Evolutionary conservation across 2,888 invertebrate species (phyloP), one percentile per base, ranked within the genome.

Genomic region (Apodemia duryi): DNA sequence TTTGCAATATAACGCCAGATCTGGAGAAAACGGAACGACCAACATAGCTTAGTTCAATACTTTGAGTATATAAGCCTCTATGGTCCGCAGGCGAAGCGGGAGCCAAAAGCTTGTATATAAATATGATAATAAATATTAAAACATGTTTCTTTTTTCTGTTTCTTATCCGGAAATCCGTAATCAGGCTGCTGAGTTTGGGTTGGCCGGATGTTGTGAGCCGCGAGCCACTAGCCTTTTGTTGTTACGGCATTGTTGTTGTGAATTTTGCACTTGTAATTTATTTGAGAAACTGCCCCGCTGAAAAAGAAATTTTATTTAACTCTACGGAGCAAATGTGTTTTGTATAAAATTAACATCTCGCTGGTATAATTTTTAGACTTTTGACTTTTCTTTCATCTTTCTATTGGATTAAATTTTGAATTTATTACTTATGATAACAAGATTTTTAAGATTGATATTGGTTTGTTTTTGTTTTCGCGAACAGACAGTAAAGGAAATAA

Each of bases 251-350:
- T 91, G 89, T 91, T 91, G 89, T 91, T 91, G 86, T 87, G 88
- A 90, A 91, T 91, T 91, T 91, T 91, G 91, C 91, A 91, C 91
- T 91, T 89, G 91, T 91, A 90, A 91, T 91, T 91, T 91, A 91
- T 91, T 91, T 88, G 89, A 89, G 90, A 90, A 90, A 90, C 88
- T 83, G 86, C 88, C 87, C 87, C 83, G 85, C 87, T 84, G 87
- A 86, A 85, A 91, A 91, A 90, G 85, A 89, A 43, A 90, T 90
- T 89, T 86, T 84, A 84, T 86, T 86, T 82, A 88, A 88, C 87
- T 86, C 89, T 85, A 83, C 77, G 85, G 88, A 84, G 87, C 87
- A 88, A 91, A 89, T 90, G 85, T 91, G 88, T 88, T 88, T 87
- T 89, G 83, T 85, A 61, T 64, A 38, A 86, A 87, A 89, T 88